Percentiles rank a stretch among this genome's conserved stretches.
These are phyloP conservation scores for Canis aureus DNA, from an alignment of 2,113 vertebrate genomes.

Conservation along the genomic window DNA sequence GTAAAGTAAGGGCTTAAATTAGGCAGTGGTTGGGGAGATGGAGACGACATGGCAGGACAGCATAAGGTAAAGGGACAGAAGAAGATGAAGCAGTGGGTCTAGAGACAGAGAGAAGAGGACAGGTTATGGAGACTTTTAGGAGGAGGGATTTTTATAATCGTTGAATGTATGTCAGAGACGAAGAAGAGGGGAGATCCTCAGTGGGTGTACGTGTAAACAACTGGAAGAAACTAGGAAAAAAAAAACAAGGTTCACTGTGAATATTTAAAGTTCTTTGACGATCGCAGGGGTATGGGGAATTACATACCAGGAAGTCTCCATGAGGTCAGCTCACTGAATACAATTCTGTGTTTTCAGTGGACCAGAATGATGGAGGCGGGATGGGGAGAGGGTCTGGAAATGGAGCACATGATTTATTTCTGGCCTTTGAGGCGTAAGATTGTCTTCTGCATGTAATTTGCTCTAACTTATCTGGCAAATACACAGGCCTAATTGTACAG, in stretches of 20 bases:
- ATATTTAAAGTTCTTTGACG: not conserved
- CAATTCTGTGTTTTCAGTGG: not conserved
- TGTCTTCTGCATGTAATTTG: conserved; percentile 21
- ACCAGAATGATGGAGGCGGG: not conserved
- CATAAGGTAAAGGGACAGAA: not conserved
- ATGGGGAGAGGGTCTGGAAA: not conserved
- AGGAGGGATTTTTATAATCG: not conserved
- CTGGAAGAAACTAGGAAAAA: not conserved
- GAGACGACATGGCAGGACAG: not conserved
- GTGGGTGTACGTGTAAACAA: not conserved
- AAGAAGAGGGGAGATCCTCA: not conserved
- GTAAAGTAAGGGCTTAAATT: not conserved
- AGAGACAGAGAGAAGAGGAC: not conserved
- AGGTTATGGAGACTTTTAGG: not conserved
- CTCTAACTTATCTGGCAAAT: not conserved
- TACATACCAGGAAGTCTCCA: not conserved
- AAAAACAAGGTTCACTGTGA: not conserved
- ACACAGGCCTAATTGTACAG: not conserved
- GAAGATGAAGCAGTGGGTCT: not conserved
- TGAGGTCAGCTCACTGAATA: not conserved
- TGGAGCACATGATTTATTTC: not conserved
- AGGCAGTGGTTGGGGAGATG: not conserved
- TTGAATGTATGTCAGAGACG: not conserved
- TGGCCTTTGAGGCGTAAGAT: not conserved
- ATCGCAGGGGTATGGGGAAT: not conserved